These are phyloP conservation scores for Glyptemys insculpta DNA, from an alignment of 2,797 vertebrate species.

Conservation along the genomic window DNA sequence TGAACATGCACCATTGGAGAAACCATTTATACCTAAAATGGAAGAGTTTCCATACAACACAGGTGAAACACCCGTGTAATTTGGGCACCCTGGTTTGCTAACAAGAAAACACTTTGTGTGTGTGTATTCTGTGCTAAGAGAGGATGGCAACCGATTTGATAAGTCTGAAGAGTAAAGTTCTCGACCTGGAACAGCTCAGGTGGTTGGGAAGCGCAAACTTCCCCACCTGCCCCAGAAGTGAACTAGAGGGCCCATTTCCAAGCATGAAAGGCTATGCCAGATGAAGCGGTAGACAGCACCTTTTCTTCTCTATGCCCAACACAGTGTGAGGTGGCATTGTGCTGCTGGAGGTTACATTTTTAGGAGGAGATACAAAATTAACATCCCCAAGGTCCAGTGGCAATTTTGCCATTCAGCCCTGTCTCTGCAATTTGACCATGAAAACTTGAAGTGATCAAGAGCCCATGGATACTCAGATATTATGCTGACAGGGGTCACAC, in stretches of 20 bases:
- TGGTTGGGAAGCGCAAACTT: not conserved
- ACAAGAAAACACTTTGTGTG: not conserved
- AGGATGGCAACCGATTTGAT: not conserved
- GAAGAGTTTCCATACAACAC: not conserved
- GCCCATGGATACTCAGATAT: not conserved
- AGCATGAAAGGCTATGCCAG: not conserved
- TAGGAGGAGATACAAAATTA: not conserved
- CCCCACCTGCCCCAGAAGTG: not conserved
- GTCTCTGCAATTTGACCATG: not conserved
- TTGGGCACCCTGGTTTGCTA: not conserved
- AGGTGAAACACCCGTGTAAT: not conserved
- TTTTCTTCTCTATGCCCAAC: not conserved
- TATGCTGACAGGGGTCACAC: not conserved
- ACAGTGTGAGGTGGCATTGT: not conserved
- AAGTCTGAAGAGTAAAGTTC: not conserved
- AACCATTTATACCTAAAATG: not conserved
- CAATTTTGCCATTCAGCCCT: not conserved
- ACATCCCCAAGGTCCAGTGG: too few species aligned
- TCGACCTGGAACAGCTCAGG: not conserved
- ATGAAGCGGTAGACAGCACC: not conserved
- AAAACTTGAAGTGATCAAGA: slow-evolving; percentile 18
- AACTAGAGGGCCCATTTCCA: not conserved
- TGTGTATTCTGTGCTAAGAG: not conserved
- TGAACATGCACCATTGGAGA: not conserved
- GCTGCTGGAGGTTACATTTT: not conserved